phyloP scores from a whole-genome alignment of 2,888 invertebrate species.

The Microplitis deprimator region DNA sequence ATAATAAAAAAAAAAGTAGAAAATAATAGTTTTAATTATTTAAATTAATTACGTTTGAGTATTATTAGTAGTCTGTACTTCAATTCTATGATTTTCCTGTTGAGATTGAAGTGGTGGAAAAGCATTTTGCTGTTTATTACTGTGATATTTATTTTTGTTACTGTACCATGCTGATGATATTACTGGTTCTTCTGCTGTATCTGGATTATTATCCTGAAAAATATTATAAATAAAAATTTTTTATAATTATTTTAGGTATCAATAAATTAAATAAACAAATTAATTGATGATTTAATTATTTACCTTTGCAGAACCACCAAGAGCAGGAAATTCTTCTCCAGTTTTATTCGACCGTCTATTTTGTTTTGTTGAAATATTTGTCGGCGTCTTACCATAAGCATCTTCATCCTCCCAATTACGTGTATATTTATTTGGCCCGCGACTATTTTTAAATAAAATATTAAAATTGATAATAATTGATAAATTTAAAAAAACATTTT shows the following conservation, averaged over 20 bases:
- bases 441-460: slow-evolving; percentile 72
- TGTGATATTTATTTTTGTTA: slow-evolving; percentile 65
- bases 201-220: slow-evolving; percentile 58
- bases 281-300: slow-evolving; percentile 5
- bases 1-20: slow-evolving; percentile 15
- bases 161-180: slow-evolving; percentile 70
- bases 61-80: slow-evolving; percentile 50
- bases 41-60: slow-evolving; percentile 55
- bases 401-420: slow-evolving; percentile 95
- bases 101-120: slow-evolving; percentile 66
- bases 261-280: not conserved
- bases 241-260: not conserved
- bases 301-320: slow-evolving; percentile 64
- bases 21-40: not conserved
- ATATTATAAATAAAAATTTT: slow-evolving; percentile 18
- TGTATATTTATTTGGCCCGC: slow-evolving; percentile 93
- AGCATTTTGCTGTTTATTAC: slow-evolving; percentile 59
- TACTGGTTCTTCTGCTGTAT: slow-evolving; percentile 64
- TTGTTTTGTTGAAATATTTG: slow-evolving; percentile 59
- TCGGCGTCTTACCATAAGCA: slow-evolving; percentile 80
- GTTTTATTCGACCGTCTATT: slow-evolving; percentile 64
- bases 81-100: slow-evolving; percentile 61
- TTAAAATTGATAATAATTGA: slow-evolving; percentile 7
- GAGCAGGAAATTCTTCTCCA: slow-evolving; percentile 76
- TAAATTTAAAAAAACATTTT: not conserved